Percentiles rank a stretch among this genome's conserved stretches.
Evolutionary conservation across 2,888 invertebrate genomes (phyloP).

Genomic region (Auanema freiburgensis): DNA sequence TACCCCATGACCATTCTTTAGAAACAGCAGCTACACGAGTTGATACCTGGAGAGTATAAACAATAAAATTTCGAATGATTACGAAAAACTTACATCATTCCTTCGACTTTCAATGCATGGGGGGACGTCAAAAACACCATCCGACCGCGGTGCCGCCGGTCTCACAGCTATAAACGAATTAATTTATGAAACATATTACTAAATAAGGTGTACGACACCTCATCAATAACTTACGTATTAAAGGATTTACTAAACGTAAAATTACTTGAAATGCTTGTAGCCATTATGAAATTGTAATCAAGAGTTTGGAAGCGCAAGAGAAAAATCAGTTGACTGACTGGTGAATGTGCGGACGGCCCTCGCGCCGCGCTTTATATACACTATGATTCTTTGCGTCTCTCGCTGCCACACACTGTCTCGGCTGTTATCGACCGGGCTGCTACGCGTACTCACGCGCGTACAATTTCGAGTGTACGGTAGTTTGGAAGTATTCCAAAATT

Average conservation of each 20-base stretch:
- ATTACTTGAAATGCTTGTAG: conserved; percentile 3
- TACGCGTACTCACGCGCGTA: conserved; percentile 1
- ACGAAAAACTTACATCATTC: conserved; percentile 15
- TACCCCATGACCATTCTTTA: conserved; percentile 37
- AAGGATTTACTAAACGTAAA: background rate
- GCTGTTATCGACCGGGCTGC: conserved; percentile 8
- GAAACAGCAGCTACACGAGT: conserved; percentile 33
- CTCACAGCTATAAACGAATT: conserved; percentile 16
- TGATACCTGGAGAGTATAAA: conserved; percentile 10
- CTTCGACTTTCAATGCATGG: conserved; percentile 13
- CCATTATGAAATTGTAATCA: background rate
- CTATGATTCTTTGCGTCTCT: conserved; percentile 14
- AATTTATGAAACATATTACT: no score
- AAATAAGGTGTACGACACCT: no score
- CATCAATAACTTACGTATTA: background rate
- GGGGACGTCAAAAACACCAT: conserved; percentile 53
- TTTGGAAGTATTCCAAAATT: no score
- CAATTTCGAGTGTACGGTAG: no score
- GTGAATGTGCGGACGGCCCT: conserved; percentile 12
- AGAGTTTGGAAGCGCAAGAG: background rate
- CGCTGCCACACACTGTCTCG: conserved; percentile 5
- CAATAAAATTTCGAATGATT: no score
- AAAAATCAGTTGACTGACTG: background rate
- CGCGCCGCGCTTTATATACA: conserved; percentile 14
- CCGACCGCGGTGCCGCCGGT: conserved; percentile 28